Evolutionary conservation across 2,797 vertebrate species (phyloP).

Genomic region (Enteromius trimaculatus): DNA sequence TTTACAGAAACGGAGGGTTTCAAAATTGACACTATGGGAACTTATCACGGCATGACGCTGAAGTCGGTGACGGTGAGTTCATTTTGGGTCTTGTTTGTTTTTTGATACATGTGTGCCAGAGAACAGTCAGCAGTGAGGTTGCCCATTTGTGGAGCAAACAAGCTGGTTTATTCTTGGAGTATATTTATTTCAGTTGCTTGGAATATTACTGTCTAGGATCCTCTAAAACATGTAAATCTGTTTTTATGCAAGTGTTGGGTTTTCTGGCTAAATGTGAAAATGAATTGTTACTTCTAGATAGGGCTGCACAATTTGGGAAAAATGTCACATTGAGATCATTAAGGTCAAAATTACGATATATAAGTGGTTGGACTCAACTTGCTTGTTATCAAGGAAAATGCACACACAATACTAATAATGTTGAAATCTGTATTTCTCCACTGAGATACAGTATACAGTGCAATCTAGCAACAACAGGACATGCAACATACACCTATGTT

Average conservation of each 20-base stretch:
- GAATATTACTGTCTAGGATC: neutral
- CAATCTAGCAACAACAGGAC: too few relatives aligned
- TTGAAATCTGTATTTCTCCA: too few relatives aligned
- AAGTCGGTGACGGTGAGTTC: conserved; percentile 98
- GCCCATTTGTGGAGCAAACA: neutral
- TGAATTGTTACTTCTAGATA: neutral
- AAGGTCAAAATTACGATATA: too few relatives aligned
- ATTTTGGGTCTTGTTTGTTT: neutral
- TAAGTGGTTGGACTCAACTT: too few relatives aligned
- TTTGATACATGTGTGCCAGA: neutral
- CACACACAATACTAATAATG: too few relatives aligned
- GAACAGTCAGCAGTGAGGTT: neutral
- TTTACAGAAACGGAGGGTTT: conserved; percentile 95
- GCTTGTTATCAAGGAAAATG: too few relatives aligned
- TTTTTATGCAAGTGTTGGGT: neutral
- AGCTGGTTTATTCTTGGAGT: neutral
- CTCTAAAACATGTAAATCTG: neutral
- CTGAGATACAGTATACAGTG: too few relatives aligned
- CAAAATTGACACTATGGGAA: conserved; percentile 99
- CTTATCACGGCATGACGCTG: conserved; percentile 98
- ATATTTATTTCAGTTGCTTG: neutral
- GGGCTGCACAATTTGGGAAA: too few relatives aligned
- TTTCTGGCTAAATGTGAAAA: neutral
- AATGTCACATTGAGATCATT: too few relatives aligned
- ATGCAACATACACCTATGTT: too few relatives aligned